Evolutionary conservation across 2,797 vertebrate genomes (phyloP).

Genomic region (Cynopterus sphinx): DNA sequence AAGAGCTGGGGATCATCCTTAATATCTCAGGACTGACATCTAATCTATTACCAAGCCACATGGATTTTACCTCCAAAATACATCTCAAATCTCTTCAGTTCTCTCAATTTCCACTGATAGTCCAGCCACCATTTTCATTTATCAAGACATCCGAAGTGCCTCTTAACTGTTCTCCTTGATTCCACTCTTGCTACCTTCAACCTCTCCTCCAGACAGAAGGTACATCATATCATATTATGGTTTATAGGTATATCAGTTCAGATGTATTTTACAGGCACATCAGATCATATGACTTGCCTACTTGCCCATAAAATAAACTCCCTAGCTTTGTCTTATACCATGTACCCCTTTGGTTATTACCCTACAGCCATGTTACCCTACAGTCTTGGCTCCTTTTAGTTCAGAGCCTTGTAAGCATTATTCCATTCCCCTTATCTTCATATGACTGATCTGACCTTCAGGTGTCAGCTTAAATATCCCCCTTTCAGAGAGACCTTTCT

Average conservation of each 20-base stretch:
- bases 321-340: background rate
- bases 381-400: background rate
- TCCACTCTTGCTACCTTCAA: background rate
- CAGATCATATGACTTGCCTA: background rate
- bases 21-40: conserved; percentile 5
- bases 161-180: background rate
- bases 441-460: background rate
- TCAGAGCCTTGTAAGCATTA: background rate
- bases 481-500: background rate
- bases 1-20: background rate
- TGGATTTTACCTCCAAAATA: background rate
- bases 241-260: background rate
- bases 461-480: background rate
- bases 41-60: background rate
- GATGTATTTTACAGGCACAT: background rate
- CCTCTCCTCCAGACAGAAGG: background rate
- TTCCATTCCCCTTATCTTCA: background rate
- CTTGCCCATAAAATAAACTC: background rate
- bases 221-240: background rate
- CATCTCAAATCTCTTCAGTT: background rate
- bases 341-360: background rate
- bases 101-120: background rate
- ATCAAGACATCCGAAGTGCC: background rate
- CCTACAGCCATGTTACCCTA: background rate
- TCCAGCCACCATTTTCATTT: background rate